Percentiles rank a stretch among this genome's conserved stretches.
phyloP scores from a whole-genome alignment of 2,113 vertebrate species.

The Macroglossus sobrinus region DNA sequence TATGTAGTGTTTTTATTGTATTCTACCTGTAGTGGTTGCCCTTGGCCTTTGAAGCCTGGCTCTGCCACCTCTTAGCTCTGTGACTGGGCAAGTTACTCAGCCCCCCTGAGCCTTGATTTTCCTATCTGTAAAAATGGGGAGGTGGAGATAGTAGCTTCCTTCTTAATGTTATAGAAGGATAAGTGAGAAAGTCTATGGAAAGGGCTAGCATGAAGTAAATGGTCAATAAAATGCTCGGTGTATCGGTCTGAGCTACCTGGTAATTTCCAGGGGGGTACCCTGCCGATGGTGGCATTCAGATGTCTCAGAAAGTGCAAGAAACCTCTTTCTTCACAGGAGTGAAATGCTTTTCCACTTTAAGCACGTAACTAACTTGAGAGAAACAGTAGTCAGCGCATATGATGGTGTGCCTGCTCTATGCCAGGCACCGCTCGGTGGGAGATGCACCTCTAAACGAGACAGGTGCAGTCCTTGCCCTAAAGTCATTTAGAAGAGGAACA shows the following conservation, averaged over 20 bases:
- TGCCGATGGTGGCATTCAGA: rapidly evolving
- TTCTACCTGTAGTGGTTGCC: not conserved
- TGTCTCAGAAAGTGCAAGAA: not conserved
- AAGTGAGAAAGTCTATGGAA: not conserved
- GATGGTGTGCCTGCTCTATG: rapidly evolving
- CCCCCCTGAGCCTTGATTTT: not conserved
- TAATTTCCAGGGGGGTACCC: not conserved
- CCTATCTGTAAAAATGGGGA: not conserved
- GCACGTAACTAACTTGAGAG: not conserved
- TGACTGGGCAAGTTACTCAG: not conserved
- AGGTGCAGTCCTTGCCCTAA: not conserved
- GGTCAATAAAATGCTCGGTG: not conserved
- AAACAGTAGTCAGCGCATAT: not conserved
- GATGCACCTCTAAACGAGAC: not conserved
- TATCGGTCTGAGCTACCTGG: not conserved
- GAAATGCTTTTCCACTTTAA: not conserved
- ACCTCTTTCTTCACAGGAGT: not conserved
- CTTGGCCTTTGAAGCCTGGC: not conserved
- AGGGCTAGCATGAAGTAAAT: not conserved
- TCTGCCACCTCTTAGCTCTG: not conserved
- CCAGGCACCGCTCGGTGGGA: not conserved
- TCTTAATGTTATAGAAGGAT: not conserved
- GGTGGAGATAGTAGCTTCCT: not conserved
- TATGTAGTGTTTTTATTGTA: not conserved
- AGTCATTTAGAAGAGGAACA: not conserved